phyloP scores from a whole-genome alignment of 2,888 invertebrate species.

The Abrostola tripartita region DNA sequence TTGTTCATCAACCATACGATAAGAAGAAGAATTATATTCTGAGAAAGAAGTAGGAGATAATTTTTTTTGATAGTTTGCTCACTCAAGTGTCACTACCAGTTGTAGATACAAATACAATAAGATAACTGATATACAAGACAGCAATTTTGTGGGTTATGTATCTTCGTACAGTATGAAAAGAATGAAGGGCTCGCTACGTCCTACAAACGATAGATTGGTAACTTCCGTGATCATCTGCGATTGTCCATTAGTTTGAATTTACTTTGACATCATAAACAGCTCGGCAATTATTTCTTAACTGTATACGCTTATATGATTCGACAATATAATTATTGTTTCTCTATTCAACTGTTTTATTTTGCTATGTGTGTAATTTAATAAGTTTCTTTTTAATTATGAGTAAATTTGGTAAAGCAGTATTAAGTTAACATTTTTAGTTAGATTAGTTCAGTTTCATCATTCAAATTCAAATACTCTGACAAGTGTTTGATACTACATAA shows the following conservation, averaged over 20 bases:
- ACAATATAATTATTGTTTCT: conserved; percentile 1
- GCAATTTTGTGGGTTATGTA: conserved; percentile 13
- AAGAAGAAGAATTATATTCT: too few species aligned
- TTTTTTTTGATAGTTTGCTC: conserved; percentile 4
- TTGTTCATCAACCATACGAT: too few species aligned
- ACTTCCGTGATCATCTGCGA: conserved; percentile 67
- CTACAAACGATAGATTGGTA: conserved; percentile 69
- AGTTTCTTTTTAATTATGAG: too few species aligned
- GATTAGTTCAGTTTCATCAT: too few species aligned
- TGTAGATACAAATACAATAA: not conserved
- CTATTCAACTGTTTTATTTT: too few species aligned
- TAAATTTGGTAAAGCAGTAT: too few species aligned
- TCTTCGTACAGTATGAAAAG: conserved; percentile 26
- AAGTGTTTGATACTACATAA: too few species aligned
- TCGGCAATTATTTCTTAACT: conserved; percentile 64
- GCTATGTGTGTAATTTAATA: too few species aligned
- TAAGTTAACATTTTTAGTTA: too few species aligned
- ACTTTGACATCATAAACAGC: conserved; percentile 66
- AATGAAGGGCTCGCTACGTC: conserved; percentile 30
- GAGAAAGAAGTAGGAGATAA: not conserved
- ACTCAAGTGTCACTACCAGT: conserved; percentile 3
- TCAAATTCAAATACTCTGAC: too few species aligned
- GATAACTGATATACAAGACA: conserved; percentile 21
- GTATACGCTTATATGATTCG: not conserved
- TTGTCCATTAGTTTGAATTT: conserved; percentile 68